Conservation (phyloP, 2,888 invertebrate genomes). For the Drosophila pseudotakahashii region DNA sequence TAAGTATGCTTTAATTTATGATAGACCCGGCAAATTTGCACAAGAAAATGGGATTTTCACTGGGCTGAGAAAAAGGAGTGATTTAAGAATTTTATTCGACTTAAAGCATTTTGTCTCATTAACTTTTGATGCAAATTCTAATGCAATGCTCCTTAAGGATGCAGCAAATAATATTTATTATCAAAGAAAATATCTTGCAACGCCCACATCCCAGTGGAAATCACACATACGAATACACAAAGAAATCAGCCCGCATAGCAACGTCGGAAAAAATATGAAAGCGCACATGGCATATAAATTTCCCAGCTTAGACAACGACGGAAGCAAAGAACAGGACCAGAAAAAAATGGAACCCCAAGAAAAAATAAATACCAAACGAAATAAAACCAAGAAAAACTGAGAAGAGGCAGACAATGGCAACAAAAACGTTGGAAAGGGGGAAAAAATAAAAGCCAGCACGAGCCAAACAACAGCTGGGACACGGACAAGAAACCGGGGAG, state of each 20-base stretch:
- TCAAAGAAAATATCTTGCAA: conserved; percentile 2
- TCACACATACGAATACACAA: neutral
- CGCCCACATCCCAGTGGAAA: conserved; percentile 11
- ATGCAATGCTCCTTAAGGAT: conserved; percentile 4
- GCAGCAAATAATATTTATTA: conserved; percentile 9
- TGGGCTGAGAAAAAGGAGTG: neutral
- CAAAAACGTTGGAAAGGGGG: conserved; percentile 42
- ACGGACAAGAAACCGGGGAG: conserved; percentile 4
- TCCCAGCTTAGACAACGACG: conserved; percentile 66
- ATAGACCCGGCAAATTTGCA: neutral
- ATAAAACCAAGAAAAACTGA: conserved; percentile 16
- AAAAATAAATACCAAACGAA: conserved; percentile 20
- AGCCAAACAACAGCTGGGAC: conserved; percentile 61
- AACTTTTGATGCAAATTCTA: neutral
- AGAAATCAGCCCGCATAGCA: conserved; percentile 56
- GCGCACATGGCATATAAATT: conserved; percentile 77
- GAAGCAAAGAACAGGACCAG: conserved; percentile 25
- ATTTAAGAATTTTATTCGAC: neutral
- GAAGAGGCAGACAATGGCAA: conserved; percentile 62
- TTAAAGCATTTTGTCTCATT: neutral
- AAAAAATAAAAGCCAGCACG: conserved; percentile 52
- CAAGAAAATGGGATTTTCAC: neutral
- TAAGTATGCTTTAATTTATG: conserved; percentile 57
- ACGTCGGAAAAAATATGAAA: conserved; percentile 67
- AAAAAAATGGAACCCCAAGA: conserved; percentile 49